Evolutionary conservation across 2,888 invertebrate species (phyloP).

Genomic region (Mythimna pallens): DNA sequence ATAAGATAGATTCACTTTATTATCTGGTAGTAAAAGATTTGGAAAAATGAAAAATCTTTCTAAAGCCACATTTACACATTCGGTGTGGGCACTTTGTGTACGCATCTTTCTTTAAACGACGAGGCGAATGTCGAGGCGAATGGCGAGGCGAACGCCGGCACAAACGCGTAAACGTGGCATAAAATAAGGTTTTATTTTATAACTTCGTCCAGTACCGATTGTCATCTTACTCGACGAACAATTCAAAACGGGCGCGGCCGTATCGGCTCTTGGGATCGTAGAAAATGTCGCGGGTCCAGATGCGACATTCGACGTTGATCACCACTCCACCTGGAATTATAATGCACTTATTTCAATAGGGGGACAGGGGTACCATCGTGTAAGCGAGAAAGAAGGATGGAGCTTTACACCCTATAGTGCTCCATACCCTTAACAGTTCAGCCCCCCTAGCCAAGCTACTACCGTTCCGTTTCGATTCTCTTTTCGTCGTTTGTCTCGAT

Average conservation of each 20-base stretch:
- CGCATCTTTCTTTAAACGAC: too few species aligned
- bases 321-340: conserved; percentile 79
- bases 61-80: not conserved
- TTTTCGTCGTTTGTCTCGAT: too few species aligned
- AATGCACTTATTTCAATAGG: not conserved
- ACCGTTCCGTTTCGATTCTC: too few species aligned
- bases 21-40: not conserved
- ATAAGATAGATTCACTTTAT: not conserved
- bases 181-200: not conserved
- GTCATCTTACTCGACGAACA: conserved; percentile 78
- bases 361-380: too few species aligned
- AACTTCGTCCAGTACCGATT: conserved; percentile 7
- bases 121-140: too few species aligned
- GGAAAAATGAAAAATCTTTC: not conserved
- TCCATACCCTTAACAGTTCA: too few species aligned
- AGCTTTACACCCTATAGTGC: too few species aligned
- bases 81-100: too few species aligned
- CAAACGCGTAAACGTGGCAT: too few species aligned
- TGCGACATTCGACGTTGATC: conserved; percentile 87
- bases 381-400: too few species aligned
- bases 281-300: conserved; percentile 85
- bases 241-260: conserved; percentile 85
- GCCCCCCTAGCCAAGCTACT: too few species aligned
- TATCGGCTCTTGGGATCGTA: conserved; percentile 82
- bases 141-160: too few species aligned